Base-by-base conservation (phyloP, 2,113 vertebrate genomes). In the Hypocryptadius cinnamomeus region DNA sequence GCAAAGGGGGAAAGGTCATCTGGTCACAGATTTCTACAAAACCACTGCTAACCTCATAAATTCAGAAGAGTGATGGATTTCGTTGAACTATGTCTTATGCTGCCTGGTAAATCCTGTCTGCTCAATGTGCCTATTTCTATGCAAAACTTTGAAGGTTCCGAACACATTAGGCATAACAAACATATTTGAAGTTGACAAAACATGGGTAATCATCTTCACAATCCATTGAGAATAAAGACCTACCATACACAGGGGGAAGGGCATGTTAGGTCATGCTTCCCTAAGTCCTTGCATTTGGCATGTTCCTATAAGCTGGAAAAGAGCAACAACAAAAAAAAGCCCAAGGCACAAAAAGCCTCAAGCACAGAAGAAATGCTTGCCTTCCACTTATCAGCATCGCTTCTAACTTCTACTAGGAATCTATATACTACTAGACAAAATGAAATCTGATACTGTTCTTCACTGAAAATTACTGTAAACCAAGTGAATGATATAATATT, bases 141-240 rank as follows among this genome's bases (percentile, higher is more conserved):
- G 1, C 12, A 31, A 79, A 24, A 7, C 39, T 89, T 45, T 63
- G 24, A 83, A 42, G 27, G 31, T 60, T 79, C 63, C 91, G 30
- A 73, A 63, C 40, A 84, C 3, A 2, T 59, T 56, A 45, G 28
- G 35, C 17, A 45, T 16, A 81, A 72, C 11, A 51, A 87, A 72
- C 11, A 13, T 13, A 47, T 27, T 0, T 64, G 35, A 74, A 89
- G 33, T 7, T 68, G 48, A 82, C n/a, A 61, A 80, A 61, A 65
- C 0, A 0, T 40, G 6, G 11, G 20, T 48, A 50, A 42, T 30
- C 17, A 39, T 35, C 37, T n/a, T 40, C 22, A 7, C 14, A 13
- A 45, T 9, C 20, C 13, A 42, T 9, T 31, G 50, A 61, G 37
- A 91, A 53, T 18, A 17, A 68, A 68, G 30, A 63, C 16, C 37